Evolutionary conservation across 2,113 vertebrate genomes (phyloP).

Genomic region (Mormoops blainvillei): DNA sequence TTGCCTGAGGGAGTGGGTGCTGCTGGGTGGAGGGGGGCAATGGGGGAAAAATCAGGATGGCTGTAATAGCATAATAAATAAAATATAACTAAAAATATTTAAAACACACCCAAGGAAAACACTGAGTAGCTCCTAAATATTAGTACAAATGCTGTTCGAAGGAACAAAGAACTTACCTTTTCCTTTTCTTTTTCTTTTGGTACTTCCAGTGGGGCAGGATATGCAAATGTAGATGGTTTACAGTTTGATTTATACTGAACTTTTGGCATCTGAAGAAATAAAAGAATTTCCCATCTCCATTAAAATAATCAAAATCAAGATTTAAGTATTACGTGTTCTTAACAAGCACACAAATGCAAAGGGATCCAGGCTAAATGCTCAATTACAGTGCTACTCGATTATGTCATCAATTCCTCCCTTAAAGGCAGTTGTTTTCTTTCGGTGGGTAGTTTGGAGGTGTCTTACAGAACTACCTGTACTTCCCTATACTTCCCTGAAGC

Average conservation of each 20-base stretch:
- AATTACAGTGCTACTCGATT: not conserved
- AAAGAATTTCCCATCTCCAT: slow-evolving; percentile 34
- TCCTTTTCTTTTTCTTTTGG: slow-evolving; percentile 99
- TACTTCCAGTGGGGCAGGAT: slow-evolving; percentile 96
- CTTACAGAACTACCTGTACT: not conserved
- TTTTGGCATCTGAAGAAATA: slow-evolving; percentile 93
- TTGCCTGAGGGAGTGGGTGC: too few relatives aligned
- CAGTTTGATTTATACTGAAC: slow-evolving; percentile 99
- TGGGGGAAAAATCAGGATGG: too few relatives aligned
- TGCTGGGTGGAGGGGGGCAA: too few relatives aligned
- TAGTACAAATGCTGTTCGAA: not conserved
- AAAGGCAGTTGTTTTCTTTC: not conserved
- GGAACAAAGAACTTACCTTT: slow-evolving; percentile 85
- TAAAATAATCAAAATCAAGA: slow-evolving; percentile 26
- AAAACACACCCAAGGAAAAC: not conserved
- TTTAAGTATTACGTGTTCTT: not conserved
- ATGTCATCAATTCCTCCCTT: not conserved
- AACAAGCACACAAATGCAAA: not conserved
- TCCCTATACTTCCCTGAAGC: not conserved
- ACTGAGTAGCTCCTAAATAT: not conserved
- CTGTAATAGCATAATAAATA: too few relatives aligned
- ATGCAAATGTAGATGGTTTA: slow-evolving; percentile 98
- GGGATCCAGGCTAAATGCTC: not conserved
- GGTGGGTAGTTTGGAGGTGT: not conserved
- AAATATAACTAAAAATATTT: not conserved